Base-by-base conservation (phyloP, 1,140 invertebrate genomes). In the Drosophila pruinosa region DNA sequence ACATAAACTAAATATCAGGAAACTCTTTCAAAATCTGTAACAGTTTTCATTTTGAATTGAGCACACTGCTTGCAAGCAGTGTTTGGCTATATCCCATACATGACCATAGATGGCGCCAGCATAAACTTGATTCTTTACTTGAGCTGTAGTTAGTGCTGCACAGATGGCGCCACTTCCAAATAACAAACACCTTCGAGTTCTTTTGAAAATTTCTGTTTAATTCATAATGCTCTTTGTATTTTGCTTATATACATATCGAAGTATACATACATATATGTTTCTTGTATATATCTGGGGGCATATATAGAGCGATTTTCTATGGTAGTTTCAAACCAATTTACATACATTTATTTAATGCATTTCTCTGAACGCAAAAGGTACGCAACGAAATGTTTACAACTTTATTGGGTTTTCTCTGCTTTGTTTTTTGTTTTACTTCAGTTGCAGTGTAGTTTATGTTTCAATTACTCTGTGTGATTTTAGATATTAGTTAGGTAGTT, bases 131-230 rank as follows among this genome's bases (percentile, higher is more conserved):
- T n/a, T n/a, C n/a, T n/a, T n/a, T n/a, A n/a, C n/a, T n/a, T n/a
- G n/a, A n/a, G n/a, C n/a, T n/a, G n/a, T n/a, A n/a, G n/a, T 6
- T 28, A 21, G 12, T 14, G 8, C 4, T n/a, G n/a, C 7, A 28
- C 3, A 26, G 10, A 4, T 47, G 26, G 1, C 7, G 26, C 19
- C 24, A 1, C 7, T 26, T 1, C 5, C 17, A n/a, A 45, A 22
- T 21, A 28, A 28, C 2, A 15, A 43, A 34, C 5, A 41, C 4
- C 4, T 22, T 17, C 1, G n/a, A 3, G 5, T 53, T 71, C 62
- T 65, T 71, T 71, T 71, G 61, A 71, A 71, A 71, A 71, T 65
- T 56, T 70, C 59, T 52, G 61, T 71, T 71, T 71, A 71, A 71
- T 71, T 65, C 52, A 65, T 71, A 71, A 64, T 71, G 61, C 68